Evolutionary conservation across 1,140 invertebrate genomes (phyloP).

Genomic region (Tenebrio molitor): DNA sequence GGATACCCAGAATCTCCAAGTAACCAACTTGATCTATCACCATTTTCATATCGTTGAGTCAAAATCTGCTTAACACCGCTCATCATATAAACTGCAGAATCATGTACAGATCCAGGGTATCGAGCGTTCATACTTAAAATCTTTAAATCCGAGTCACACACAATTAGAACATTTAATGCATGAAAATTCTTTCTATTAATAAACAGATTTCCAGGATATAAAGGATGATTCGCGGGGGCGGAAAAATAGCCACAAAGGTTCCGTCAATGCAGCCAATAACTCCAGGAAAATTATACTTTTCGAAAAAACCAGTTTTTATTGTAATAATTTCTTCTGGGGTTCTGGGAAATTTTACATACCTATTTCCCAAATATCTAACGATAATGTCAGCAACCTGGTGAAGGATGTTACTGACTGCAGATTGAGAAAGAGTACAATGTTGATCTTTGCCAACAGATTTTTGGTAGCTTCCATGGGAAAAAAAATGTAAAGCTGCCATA

Average conservation of each 20-base stretch:
- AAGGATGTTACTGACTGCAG: neutral
- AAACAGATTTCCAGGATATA: too few relatives aligned
- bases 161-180: constrained; percentile 54
- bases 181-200: constrained; percentile 55
- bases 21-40: constrained; percentile 40
- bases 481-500: neutral
- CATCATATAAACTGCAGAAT: too few relatives aligned
- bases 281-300: constrained; percentile 26
- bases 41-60: constrained; percentile 13
- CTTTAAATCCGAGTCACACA: constrained; percentile 49
- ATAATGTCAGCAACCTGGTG: neutral
- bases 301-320: constrained; percentile 20
- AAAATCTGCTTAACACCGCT: constrained; percentile 13
- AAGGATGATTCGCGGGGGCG: neutral
- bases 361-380: neutral
- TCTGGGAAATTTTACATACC: constrained; percentile 10
- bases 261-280: constrained; percentile 41
- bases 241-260: neutral
- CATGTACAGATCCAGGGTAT: too few relatives aligned
- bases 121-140: constrained; percentile 34
- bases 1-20: constrained; percentile 53
- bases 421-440: neutral
- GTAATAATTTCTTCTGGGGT: neutral
- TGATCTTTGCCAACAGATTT: neutral
- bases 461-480: constrained; percentile 14